phyloP scores from a whole-genome alignment of 2,113 vertebrate species.

The Mungos mungo region DNA sequence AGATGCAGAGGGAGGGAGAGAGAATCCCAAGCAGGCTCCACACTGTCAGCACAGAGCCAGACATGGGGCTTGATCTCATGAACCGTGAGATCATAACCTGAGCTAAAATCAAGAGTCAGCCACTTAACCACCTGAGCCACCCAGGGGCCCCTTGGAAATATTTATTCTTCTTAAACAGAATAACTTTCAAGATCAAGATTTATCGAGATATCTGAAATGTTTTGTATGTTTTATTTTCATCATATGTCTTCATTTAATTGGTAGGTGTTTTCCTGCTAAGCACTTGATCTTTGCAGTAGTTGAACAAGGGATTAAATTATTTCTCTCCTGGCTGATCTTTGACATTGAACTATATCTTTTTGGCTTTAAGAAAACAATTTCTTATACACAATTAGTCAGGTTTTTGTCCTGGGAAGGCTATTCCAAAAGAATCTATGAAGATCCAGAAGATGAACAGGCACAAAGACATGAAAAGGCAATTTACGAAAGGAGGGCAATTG shows the following conservation, averaged over 20 bases:
- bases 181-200: constrained; percentile 40
- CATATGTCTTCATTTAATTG: background rate
- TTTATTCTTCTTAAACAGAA: background rate
- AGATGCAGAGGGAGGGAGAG: too few relatives aligned
- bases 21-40: too few relatives aligned
- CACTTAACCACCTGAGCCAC: too few relatives aligned
- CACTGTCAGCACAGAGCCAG: too few relatives aligned
- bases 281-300: constrained; percentile 22
- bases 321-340: constrained; percentile 27
- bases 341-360: background rate
- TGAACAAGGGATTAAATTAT: background rate
- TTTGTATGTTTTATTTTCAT: constrained; percentile 7
- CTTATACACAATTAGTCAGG: background rate
- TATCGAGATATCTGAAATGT: background rate
- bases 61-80: too few relatives aligned
- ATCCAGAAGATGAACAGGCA: background rate
- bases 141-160: too few relatives aligned
- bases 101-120: too few relatives aligned
- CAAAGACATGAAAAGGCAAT: background rate
- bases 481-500: background rate
- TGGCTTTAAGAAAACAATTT: constrained; percentile 22
- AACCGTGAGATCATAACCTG: too few relatives aligned
- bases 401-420: background rate
- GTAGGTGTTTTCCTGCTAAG: constrained; percentile 34
- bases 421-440: background rate